phyloP scores from a whole-genome alignment of 2,113 vertebrate species.

The Gymnocephalus cernua region DNA sequence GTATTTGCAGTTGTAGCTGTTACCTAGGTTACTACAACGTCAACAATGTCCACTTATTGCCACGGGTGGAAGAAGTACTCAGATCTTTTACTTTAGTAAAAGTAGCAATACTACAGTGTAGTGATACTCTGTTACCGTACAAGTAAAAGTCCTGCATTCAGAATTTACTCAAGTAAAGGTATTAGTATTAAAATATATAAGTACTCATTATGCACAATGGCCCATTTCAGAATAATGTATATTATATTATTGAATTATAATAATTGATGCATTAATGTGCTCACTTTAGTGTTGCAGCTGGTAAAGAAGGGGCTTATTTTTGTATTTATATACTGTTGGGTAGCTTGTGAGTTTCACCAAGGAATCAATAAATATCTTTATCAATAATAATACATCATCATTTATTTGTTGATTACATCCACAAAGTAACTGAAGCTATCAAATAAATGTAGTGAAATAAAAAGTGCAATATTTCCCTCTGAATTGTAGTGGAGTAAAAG shows the following conservation, averaged over 20 bases:
- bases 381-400: too few relatives aligned
- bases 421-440: too few relatives aligned
- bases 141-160: background rate
- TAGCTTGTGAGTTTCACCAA: background rate
- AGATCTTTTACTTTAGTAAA: background rate
- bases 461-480: too few relatives aligned
- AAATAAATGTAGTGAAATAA: too few relatives aligned
- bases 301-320: background rate
- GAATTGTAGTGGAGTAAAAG: too few relatives aligned
- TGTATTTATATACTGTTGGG: too few relatives aligned
- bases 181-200: too few relatives aligned
- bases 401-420: too few relatives aligned
- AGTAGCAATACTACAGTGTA: background rate
- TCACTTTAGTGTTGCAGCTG: slow-evolving; percentile 2
- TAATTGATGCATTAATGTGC: background rate
- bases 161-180: background rate
- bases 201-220: too few relatives aligned
- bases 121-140: background rate
- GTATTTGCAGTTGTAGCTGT: background rate
- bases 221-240: background rate
- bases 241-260: background rate
- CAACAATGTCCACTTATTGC: background rate
- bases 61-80: background rate
- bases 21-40: background rate
- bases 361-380: too few relatives aligned